Evolutionary conservation across 30 jellyfish, hydroid and myxozoan species (phyloP).

Genomic region (Chrysaora quinquecirrha): DNA sequence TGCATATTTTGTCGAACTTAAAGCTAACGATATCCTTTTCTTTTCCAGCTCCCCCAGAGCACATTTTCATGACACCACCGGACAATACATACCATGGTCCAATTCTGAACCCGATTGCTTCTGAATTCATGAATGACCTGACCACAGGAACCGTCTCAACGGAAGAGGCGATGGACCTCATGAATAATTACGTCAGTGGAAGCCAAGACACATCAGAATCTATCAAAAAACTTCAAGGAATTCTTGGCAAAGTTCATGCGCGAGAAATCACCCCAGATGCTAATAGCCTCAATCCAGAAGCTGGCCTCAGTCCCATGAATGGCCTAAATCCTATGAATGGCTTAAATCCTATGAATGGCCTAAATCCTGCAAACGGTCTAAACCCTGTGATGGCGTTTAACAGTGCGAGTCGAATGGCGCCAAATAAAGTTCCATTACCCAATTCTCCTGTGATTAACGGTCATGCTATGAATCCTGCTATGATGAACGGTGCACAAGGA

Average conservation of each 20-base stretch:
- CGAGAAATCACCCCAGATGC: constrained; percentile 32
- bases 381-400: neutral
- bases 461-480: neutral
- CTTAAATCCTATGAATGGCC: neutral
- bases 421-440: neutral
- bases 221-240: constrained; percentile 71
- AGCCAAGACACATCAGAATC: constrained; percentile 94
- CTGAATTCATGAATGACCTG: constrained; percentile 77
- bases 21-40: neutral
- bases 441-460: neutral
- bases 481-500: neutral
- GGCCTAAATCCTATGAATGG: neutral
- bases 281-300: neutral
- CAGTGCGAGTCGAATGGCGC: neutral
- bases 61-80: constrained; percentile 66
- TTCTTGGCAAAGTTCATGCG: constrained; percentile 51
- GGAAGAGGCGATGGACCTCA: constrained; percentile 90
- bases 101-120: constrained; percentile 81
- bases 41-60: constrained; percentile 42
- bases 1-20: too few species aligned
- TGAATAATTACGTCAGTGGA: constrained; percentile 97
- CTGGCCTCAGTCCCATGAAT: neutral
- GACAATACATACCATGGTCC: constrained; percentile 83
- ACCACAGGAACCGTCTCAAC: constrained; percentile 83
- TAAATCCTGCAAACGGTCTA: neutral